Percentiles rank a stretch among this genome's conserved stretches.
Evolutionary conservation across 2,888 invertebrate species (phyloP).

Genomic region (Tridacna gigas): DNA sequence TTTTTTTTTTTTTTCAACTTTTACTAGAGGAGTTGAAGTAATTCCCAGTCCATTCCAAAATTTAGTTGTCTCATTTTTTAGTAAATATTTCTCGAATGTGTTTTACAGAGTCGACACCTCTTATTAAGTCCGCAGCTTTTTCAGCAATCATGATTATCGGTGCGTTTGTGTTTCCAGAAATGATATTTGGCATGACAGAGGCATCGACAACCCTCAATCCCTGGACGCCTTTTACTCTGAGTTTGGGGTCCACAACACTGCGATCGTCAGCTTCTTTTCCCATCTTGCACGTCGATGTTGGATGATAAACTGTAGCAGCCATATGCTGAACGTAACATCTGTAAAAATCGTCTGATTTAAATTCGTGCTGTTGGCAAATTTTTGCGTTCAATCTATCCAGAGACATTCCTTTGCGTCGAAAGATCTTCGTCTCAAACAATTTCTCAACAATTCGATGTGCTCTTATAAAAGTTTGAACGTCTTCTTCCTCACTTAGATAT

Average conservation of each 20-base stretch:
- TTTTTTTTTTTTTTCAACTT: no score
- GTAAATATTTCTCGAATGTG: slow-evolving; percentile 21
- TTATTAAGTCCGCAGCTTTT: slow-evolving; percentile 53
- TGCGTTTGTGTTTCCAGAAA: slow-evolving; percentile 54
- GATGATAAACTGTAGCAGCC: slow-evolving; percentile 44
- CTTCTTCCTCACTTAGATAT: slow-evolving; percentile 88
- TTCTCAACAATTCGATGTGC: slow-evolving; percentile 30
- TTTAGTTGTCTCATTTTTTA: no score
- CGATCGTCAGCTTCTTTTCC: slow-evolving; percentile 31
- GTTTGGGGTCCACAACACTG: slow-evolving; percentile 47
- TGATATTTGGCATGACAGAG: slow-evolving; percentile 48
- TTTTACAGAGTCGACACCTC: slow-evolving; percentile 38
- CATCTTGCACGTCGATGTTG: slow-evolving; percentile 59
- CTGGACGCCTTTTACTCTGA: slow-evolving; percentile 46
- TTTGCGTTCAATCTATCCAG: not conserved
- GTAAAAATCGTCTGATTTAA: slow-evolving; percentile 34
- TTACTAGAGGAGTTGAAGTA: no score
- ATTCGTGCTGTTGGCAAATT: slow-evolving; percentile 23
- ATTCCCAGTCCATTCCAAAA: no score
- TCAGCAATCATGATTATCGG: slow-evolving; percentile 61
- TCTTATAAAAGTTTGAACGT: slow-evolving; percentile 43
- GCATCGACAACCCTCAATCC: slow-evolving; percentile 50
- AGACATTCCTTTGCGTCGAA: slow-evolving; percentile 27
- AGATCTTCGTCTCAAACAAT: slow-evolving; percentile 30
- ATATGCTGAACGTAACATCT: slow-evolving; percentile 41